Base-by-base conservation (phyloP, 2,797 vertebrate genomes). In the Pseudomugil tenellus region DNA sequence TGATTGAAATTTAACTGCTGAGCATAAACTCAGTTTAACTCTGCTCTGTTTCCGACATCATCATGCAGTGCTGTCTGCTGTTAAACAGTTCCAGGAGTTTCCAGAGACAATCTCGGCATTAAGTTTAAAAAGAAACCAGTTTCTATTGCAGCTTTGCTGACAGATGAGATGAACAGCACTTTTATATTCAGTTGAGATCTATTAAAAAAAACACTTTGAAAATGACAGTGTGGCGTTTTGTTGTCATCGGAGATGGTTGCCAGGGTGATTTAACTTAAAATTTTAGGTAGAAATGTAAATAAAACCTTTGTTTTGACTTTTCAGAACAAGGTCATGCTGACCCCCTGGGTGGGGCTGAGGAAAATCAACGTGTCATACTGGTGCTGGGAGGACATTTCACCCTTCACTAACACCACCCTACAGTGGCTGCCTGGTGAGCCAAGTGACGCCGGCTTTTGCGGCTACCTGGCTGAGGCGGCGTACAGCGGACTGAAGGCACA, bases 381-480 rank as follows among this genome's bases (percentile, higher is more conserved):
- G 98, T 97, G 97, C 91, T 99, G 98, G 98, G 98, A 99, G 77
- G 98, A 99, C 86, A 98, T 98, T 96, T 98, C 97, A 0, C 96
- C 98, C 8, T 99, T 99, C 88, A 96, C 96, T 52, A 99, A 99
- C 94, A 96, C 93, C 71, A 94, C 93, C 0, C 91, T 99, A 23
- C 95, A 96, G 89, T 99, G 98, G 98, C 93, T 97, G 56, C 95
- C 95, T 0, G 93, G 89, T 0, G 98, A 99, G 78, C 98, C 98
- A 0, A 99, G 97, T 0, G 98, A 97, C 9, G 96, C 96, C 3
- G 98, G 98, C 0, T 99, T 99, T 81, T 99, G 98, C 16, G 96
- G 96, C 0, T 98, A 98, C 80, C 89, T 99, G 70, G 96, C 97
- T 0, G 97, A 98, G 67, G 94, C 97, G 4, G 94, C 74, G n/a